Evolutionary conservation across 64 coral and sea anemone genomes (phyloP), one percentile per base, ranked within the genome.

Genomic region (Hydrozoanthus tunicans): DNA sequence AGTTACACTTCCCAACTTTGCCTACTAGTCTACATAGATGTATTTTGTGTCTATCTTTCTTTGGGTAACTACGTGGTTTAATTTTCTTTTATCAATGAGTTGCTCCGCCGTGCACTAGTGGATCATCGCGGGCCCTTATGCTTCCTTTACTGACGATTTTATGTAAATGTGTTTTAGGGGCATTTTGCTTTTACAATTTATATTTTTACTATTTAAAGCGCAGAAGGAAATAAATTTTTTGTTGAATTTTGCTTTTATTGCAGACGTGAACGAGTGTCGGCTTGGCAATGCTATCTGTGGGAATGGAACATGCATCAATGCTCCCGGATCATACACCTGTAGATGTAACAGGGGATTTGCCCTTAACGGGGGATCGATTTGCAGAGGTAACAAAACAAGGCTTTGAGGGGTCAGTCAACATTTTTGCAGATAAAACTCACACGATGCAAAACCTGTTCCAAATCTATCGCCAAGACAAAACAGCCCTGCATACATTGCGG

Each of bases 241-340:
- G 3, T 64, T 14, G 0, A 43, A 11, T 62, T 7, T 62, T 15
- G 23, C 77, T 86, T 53, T 15, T 78, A 11, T 86, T 68, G 53
- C 51, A 92, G 91, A 92, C 60, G 58, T 92, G 12, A 56, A 92
- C 51, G 91, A 92, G 11, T 92, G 91, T 66, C 60, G 13, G 15
- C 51, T 57, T 70, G 59, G 56, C 25, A 9, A 5, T 6, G 82
- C 61, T 63, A 92, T 86, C 17, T 92, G 91, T 86, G 91, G 91
- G 14, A 92, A 92, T 27, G 91, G 91, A 0, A 86, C 91, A 7
- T 92, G 91, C 23, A 66, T 23, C 59, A 92, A 92, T 9, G 14
- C 78, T 56, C 91, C 91, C 11, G 91, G 91, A 11, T 64, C 81
- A 15, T 92, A 86, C 83, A 66, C 67, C 0, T 92, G 91, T 14